A percentile compares a stretch with the other conserved stretches of the same genome.
Conservation (phyloP, 2,888 invertebrate species). For the Acanthosepion lycidas region DNA sequence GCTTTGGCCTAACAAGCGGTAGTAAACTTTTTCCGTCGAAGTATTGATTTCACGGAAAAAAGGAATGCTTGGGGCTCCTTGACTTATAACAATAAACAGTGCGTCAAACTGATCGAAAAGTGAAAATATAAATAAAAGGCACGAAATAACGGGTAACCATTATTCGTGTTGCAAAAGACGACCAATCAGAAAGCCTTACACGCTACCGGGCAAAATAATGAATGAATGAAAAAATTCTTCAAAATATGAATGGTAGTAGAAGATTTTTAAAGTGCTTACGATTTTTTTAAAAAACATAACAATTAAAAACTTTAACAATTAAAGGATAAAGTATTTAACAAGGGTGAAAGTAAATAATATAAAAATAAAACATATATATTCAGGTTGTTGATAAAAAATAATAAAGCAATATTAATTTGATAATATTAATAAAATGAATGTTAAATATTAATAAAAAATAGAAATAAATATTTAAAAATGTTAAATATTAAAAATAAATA, state of each 20-base stretch:
- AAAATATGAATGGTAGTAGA: background rate
- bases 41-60: background rate
- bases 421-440: too few relatives aligned
- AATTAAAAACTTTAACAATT: too few relatives aligned
- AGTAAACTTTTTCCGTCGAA: background rate
- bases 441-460: too few relatives aligned
- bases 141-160: background rate
- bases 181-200: background rate
- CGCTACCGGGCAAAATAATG: background rate
- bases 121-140: background rate
- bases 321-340: too few relatives aligned
- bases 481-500: too few relatives aligned
- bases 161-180: background rate
- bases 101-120: background rate
- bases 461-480: too few relatives aligned
- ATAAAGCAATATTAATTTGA: too few relatives aligned
- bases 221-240: background rate
- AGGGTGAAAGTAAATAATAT: too few relatives aligned
- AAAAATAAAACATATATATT: too few relatives aligned
- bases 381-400: too few relatives aligned
- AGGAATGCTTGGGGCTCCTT: background rate
- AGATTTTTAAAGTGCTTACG: background rate
- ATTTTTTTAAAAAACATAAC: background rate
- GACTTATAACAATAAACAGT: slow-evolving; percentile 21
- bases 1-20: background rate